Base-by-base conservation (phyloP, 2,888 invertebrate genomes). In the Nasonia oneida region DNA sequence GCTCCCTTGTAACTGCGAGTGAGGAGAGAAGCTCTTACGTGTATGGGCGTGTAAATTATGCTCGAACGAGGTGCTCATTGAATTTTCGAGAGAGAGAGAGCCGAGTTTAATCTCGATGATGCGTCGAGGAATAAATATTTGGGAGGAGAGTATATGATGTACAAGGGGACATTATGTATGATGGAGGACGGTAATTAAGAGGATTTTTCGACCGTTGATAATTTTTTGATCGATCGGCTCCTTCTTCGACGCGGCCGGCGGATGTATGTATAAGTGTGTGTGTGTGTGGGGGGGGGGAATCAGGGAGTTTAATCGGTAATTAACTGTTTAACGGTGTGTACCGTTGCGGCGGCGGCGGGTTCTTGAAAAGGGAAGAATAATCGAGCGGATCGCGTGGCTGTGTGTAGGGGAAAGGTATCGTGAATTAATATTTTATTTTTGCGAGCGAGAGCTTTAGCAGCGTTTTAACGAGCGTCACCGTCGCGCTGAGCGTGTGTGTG, bases 31-130 rank as follows among this genome's bases (percentile, higher is more conserved):
- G 73, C 39, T 39, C 39, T 33, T 39, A n/a, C 12, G 73, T n/a
- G 73, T 39, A 39, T 50, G 75, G 29, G 75, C 75, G 75, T 75
- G 53, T 75, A 75, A 50, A 75, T 50, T 75, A 75, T 75, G 39
- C 75, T 29, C 75, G 53, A 47, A 75, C 50, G 75, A 75, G 75
- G 53, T 50, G 15, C 42, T n/a, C 73, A 73, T 73, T 73, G 73
- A 73, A 42, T 73, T 73, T 73, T 73, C 73, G 18, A 71, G 73
- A 73, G 42, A 73, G 73, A 37, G 4, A 37, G 37, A 37, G 37
- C 37, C 4, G 37, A n/a, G 10, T 42, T 73, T 42, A 71, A 71
- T 37, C 74, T 42, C 42, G 75, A n/a, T 50, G 23, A 23, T 4
- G 53, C 53, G 47, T 61, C n/a, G n/a, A 61, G 57, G 6, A 61